Evolutionary conservation across 64 coral and sea anemone species (phyloP).

Genomic region (Montipora sp.): DNA sequence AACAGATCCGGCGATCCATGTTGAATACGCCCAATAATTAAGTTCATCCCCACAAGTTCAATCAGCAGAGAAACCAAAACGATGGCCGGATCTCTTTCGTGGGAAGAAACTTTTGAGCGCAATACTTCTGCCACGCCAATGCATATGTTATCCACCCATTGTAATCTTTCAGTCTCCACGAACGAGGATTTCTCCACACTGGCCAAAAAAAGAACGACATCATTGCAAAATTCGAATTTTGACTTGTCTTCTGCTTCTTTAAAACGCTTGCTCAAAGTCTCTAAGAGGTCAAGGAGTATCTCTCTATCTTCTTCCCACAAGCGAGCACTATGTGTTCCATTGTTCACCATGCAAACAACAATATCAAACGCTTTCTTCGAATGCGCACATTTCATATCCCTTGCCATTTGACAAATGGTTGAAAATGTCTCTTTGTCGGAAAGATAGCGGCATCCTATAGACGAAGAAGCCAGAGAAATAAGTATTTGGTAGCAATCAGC

Average conservation of each 20-base stretch:
- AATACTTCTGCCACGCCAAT: slow-evolving; percentile 43
- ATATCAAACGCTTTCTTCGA: slow-evolving; percentile 38
- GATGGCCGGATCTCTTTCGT: slow-evolving; percentile 58
- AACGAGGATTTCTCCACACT: slow-evolving; percentile 51
- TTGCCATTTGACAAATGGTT: slow-evolving; percentile 42
- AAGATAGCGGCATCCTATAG: slow-evolving; percentile 57
- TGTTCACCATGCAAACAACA: slow-evolving; percentile 54
- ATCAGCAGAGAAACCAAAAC: slow-evolving; percentile 21
- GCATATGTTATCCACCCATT: slow-evolving; percentile 28
- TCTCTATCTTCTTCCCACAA: slow-evolving; percentile 55
- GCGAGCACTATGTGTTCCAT: background rate
- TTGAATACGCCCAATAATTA: background rate
- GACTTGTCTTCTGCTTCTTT: slow-evolving; percentile 65
- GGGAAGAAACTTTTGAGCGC: slow-evolving; percentile 54
- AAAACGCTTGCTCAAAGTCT: slow-evolving; percentile 33
- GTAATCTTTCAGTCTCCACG: background rate
- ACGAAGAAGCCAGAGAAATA: slow-evolving; percentile 44
- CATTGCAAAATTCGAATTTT: slow-evolving; percentile 79
- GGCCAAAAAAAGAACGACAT: slow-evolving; percentile 51
- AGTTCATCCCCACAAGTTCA: slow-evolving; percentile 33
- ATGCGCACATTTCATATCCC: background rate
- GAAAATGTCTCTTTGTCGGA: slow-evolving; percentile 31
- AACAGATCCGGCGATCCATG: slow-evolving; percentile 54
- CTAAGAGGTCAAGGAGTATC: slow-evolving; percentile 59
- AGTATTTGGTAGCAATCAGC: slow-evolving; percentile 75